These are phyloP conservation scores for Drosophila micromelanica DNA, from an alignment of 1,140 invertebrate genomes.

Conservation along the genomic window DNA sequence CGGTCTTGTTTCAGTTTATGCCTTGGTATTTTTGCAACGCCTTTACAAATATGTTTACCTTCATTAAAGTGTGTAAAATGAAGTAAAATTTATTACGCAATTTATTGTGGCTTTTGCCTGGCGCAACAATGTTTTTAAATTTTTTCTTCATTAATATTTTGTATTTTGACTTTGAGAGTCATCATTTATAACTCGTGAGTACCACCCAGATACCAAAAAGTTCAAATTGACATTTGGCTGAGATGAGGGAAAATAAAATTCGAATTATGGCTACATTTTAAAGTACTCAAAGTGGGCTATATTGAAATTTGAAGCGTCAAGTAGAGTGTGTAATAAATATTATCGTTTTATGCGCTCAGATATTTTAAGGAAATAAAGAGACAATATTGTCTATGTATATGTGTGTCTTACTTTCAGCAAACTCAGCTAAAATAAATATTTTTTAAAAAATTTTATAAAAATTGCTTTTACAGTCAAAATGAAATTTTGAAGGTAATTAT, in stretches of 20 bases:
- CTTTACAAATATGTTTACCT: constrained; percentile 38
- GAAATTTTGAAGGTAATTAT: too few relatives aligned
- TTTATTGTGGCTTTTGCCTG: constrained; percentile 37
- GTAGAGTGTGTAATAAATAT: constrained; percentile 35
- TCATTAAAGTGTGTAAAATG: constrained; percentile 30
- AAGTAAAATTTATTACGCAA: constrained; percentile 62
- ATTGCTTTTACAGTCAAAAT: too few relatives aligned
- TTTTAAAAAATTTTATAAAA: too few relatives aligned
- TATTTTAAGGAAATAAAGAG: background rate
- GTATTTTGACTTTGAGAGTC: constrained; percentile 12
- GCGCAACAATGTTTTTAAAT: constrained; percentile 18
- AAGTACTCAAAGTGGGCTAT: constrained; percentile 8
- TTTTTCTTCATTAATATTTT: constrained; percentile 40
- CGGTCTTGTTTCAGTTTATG: constrained; percentile 22
- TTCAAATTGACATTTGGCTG: constrained; percentile 32
- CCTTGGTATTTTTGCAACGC: constrained; percentile 19
- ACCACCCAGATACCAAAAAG: constrained; percentile 5
- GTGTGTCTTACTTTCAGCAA: too few relatives aligned
- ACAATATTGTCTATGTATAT: background rate
- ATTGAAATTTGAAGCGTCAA: constrained; percentile 29
- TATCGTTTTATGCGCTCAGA: background rate
- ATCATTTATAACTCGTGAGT: constrained; percentile 12
- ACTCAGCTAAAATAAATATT: too few relatives aligned
- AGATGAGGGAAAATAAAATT: constrained; percentile 27
- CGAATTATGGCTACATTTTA: constrained; percentile 6